phyloP scores from a whole-genome alignment of 2,113 vertebrate genomes.

The Pica pica region DNA sequence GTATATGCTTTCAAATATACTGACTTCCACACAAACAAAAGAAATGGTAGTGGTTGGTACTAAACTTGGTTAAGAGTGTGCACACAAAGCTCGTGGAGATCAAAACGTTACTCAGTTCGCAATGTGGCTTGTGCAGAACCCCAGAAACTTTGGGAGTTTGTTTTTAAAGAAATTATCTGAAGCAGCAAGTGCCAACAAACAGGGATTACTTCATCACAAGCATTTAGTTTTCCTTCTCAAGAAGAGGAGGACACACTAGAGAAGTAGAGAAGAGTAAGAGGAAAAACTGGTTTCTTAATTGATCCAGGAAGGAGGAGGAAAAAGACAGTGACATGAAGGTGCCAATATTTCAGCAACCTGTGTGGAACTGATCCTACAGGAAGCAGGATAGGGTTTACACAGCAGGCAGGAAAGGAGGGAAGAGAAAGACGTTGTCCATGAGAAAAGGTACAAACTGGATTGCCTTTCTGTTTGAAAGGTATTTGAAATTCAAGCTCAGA shows the following conservation, averaged over 20 bases:
- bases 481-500: slow-evolving; percentile 38
- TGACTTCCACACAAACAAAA: background rate
- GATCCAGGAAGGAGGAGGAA: slow-evolving; percentile 47
- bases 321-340: slow-evolving; percentile 30
- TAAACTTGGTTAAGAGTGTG: background rate
- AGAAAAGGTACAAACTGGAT: background rate
- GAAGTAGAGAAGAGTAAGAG: slow-evolving; percentile 13
- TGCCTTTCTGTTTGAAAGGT: background rate
- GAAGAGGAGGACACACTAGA: background rate
- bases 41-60: background rate
- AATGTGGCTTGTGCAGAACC: background rate
- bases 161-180: slow-evolving; percentile 38
- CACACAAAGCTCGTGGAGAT: background rate
- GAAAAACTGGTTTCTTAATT: slow-evolving; percentile 70
- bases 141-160: background rate
- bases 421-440: background rate
- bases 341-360: slow-evolving; percentile 47
- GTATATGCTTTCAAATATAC: background rate
- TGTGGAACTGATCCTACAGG: slow-evolving; percentile 15
- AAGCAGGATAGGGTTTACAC: background rate
- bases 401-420: background rate
- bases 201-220: slow-evolving; percentile 47
- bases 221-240: background rate
- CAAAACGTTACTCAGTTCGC: background rate
- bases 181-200: slow-evolving; percentile 34